Percentiles rank a stretch among this genome's conserved stretches.
Conservation (phyloP, 2,888 invertebrate genomes). For the Agelastica alni region DNA sequence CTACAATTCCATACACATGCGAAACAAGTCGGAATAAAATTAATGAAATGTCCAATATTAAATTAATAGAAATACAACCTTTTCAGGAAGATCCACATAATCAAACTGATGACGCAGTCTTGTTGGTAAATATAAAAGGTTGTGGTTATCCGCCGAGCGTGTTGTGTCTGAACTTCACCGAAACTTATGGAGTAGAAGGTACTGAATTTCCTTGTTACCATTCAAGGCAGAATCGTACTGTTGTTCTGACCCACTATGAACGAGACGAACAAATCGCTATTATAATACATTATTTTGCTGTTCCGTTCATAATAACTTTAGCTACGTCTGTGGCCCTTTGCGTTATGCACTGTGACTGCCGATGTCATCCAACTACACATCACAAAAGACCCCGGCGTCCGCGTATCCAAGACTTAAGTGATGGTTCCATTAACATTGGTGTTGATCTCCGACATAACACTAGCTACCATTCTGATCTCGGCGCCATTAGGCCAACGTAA, state of each 20-base stretch:
- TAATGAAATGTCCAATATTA: too few species aligned
- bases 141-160: conserved; percentile 82
- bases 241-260: conserved; percentile 83
- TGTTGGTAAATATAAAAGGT: conserved; percentile 81
- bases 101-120: conserved; percentile 60
- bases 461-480: conserved; percentile 54
- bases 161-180: conserved; percentile 76
- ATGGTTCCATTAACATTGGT: conserved; percentile 73
- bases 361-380: conserved; percentile 69
- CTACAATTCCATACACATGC: too few species aligned
- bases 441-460: conserved; percentile 66
- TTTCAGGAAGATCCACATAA: conserved; percentile 45
- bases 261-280: conserved; percentile 80
- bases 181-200: conserved; percentile 70
- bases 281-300: conserved; percentile 81
- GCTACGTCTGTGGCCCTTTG: conserved; percentile 84
- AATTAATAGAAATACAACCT: too few species aligned
- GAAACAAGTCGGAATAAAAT: too few species aligned
- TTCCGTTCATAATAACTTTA: conserved; percentile 82
- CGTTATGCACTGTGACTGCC: conserved; percentile 86
- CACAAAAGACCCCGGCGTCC: conserved; percentile 68
- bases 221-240: conserved; percentile 78
- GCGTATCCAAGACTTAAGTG: conserved; percentile 67
- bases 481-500: conserved; percentile 53
- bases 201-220: conserved; percentile 69